Evolutionary conservation across 2,888 invertebrate species (phyloP), one percentile per base, ranked within the genome.

Genomic region (Allolobophora icterica): DNA sequence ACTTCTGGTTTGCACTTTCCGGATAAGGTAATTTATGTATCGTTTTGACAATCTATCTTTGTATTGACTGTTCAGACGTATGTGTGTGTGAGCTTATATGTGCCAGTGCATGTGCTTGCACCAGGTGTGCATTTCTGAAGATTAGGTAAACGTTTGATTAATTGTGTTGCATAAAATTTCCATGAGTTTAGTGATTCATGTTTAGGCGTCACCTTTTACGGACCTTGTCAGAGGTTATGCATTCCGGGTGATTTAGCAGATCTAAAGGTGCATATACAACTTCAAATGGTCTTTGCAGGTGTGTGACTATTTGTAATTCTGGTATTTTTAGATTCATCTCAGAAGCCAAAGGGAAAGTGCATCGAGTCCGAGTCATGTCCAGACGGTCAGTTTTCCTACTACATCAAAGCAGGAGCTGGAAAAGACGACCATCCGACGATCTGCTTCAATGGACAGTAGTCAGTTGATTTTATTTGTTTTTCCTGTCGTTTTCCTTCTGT

Each of bases 391-490:
- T 89, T 52, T 52, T 89, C 92, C 30, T 92, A 92, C 87, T 40
- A 38, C n/a, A 34, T 92, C 21, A 58, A 89, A 89, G 91, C 92
- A 13, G 92, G 91, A 8, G 89, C 87, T 33, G 92, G 91, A 30
- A 52, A 90, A 21, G 90, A 92, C n/a, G 91, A 84, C n/a, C 89
- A 90, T 34, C 92, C 92, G 30, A 91, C 91, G 30, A 89, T 92
- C 40, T 92, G 92, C 84, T 92, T 91, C 35, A 89, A 92, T 87
- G 92, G 92, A 30, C 24, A 90, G 19, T 89, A 90, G 92, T 92
- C 52, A 91, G 92, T 91, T 35, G 34, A 34, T 87, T 87, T 19
- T 0, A 13, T 19, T 87, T 34, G 13, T 87, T 30, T 87, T 35
- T 19, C 11, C 87, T 38, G 24, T 87, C 15, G 35, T 35, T 84